phyloP scores from a whole-genome alignment of 2,113 vertebrate genomes.

The Plestiodon gilberti region DNA sequence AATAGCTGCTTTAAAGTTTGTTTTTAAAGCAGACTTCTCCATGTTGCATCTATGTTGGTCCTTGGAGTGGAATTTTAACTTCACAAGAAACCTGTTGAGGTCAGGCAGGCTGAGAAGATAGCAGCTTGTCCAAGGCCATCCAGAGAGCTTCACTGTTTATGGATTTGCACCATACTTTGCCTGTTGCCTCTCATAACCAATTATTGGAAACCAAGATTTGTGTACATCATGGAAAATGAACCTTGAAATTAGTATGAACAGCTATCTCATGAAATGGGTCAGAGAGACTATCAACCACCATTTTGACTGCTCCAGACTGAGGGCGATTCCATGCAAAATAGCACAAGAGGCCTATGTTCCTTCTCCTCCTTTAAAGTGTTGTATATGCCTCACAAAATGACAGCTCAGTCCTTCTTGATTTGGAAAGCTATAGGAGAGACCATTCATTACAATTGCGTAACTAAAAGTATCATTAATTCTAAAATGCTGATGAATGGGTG shows the following conservation, averaged over 20 bases:
- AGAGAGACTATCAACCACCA: background rate
- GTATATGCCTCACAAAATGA: slow-evolving; percentile 2
- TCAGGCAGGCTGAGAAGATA: background rate
- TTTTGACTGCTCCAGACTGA: background rate
- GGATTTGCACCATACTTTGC: too few relatives aligned
- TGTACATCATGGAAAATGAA: background rate
- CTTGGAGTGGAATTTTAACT: too few relatives aligned
- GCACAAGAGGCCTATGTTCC: background rate
- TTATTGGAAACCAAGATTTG: background rate
- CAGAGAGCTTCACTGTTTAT: background rate
- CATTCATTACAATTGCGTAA: background rate
- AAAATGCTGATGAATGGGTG: slow-evolving; percentile 21
- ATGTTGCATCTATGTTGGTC: too few relatives aligned
- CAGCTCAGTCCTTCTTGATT: background rate
- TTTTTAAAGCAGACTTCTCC: too few relatives aligned
- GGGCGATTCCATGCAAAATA: background rate
- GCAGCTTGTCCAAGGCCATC: background rate
- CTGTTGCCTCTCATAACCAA: background rate
- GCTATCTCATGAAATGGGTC: background rate
- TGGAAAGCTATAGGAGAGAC: background rate
- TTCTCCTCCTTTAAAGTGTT: background rate
- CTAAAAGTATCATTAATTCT: slow-evolving; percentile 6
- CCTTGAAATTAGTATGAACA: background rate
- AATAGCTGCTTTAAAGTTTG: too few relatives aligned
- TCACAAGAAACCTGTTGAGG: background rate